Evolutionary conservation across 2,797 vertebrate genomes (phyloP).

Genomic region (Neosilurus mollespiculum): DNA sequence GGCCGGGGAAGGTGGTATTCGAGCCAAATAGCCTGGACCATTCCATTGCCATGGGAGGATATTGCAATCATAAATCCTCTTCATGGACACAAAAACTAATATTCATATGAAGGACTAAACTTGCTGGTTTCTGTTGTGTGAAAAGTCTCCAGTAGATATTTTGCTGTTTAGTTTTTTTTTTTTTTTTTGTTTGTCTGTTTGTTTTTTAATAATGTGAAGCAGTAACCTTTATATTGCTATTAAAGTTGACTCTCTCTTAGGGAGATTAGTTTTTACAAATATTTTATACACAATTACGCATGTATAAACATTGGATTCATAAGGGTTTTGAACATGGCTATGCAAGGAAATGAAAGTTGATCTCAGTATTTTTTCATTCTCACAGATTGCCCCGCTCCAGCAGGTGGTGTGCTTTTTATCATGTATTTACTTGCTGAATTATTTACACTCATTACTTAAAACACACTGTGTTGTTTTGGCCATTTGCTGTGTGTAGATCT

Average conservation of each 20-base stretch:
- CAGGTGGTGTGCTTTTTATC: background rate
- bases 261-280: slow-evolving; percentile 10
- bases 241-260: background rate
- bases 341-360: slow-evolving; percentile 20
- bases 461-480: slow-evolving; percentile 6
- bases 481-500: background rate
- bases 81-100: slow-evolving; percentile 46
- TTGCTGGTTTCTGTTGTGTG: slow-evolving; percentile 52
- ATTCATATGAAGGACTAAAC: slow-evolving; percentile 71
- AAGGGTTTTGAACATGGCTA: slow-evolving; percentile 27
- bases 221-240: slow-evolving; percentile 6
- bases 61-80: slow-evolving; percentile 38
- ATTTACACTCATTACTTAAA: slow-evolving; percentile 6
- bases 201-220: background rate
- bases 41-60: slow-evolving; percentile 61
- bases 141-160: slow-evolving; percentile 46
- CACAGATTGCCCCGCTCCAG: background rate
- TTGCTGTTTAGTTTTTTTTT: background rate
- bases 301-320: slow-evolving; percentile 5
- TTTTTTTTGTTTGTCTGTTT: slow-evolving; percentile 26
- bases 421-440: slow-evolving; percentile 16
- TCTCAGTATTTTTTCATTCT: slow-evolving; percentile 40
- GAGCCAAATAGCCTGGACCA: slow-evolving; percentile 6
- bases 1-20: background rate
- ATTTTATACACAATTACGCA: slow-evolving; percentile 15